Base-by-base conservation (phyloP, 2,888 invertebrate species). In the Agonopterix subpropinquella region DNA sequence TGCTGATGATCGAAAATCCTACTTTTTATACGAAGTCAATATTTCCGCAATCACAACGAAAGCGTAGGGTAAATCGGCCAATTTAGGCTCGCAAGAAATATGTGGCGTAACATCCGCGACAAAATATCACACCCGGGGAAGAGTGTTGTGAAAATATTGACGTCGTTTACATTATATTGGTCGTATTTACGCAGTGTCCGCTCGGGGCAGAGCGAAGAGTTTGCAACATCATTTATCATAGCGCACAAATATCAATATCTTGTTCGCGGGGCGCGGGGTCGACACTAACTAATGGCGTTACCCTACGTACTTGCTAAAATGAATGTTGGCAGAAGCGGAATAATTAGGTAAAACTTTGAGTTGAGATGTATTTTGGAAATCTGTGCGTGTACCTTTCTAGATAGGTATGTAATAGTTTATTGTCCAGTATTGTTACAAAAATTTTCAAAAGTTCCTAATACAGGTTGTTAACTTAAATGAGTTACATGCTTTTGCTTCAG, bases 221-320 rank as follows among this genome's bases (percentile, higher is more conserved):
- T 73, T 53, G 61, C 55, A 56, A 63, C 59, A 67, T 63, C 70
- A 77, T 84, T 82, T 80, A 77, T 84, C 81, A 83, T 70, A 51
- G 49, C 53, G 66, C 65, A 65, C 63, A 75, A 81, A 81, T 83
- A 84, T 83, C 82, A 83, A 84, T 83, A 83, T 77, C 69, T 74
- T 56, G 68, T 68, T 64, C 53, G 64, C 56, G 55, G 62, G 71
- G 54, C 48, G 62, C 55, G 47, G 56, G 64, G 70, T 56, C 70
- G 82, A 82, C 82, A 77, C 70, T 73, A 72, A 83, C 75, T 77
- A 80, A 83, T 81, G 76, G 66, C 53, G 55, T 53, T 62, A 60
- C 58, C 51, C 41, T 41, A 41, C 13, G 2, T 13, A 13, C 46
- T 11, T 11, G 45, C 13, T 11, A 37, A 45, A 36, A 15, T 13